Percentiles rank a stretch among this genome's conserved stretches.
Evolutionary conservation across 2,113 vertebrate genomes (phyloP).

Genomic region (Pollimyrus isidori): DNA sequence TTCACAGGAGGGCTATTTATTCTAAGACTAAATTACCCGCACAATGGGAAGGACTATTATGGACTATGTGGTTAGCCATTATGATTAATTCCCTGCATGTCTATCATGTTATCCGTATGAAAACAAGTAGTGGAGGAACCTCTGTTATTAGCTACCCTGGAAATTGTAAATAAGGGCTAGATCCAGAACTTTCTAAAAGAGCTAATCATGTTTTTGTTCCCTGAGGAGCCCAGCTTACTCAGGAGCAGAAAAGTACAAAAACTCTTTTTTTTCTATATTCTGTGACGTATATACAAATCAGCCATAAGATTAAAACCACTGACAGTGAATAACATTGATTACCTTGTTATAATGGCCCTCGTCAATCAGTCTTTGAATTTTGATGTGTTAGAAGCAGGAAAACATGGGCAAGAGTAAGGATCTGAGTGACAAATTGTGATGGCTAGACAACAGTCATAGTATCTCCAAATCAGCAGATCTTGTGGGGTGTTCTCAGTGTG

Average conservation of each 20-base stretch:
- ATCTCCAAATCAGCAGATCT: background rate
- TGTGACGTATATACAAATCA: background rate
- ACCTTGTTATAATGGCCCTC: background rate
- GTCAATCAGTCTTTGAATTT: background rate
- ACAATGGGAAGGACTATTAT: background rate
- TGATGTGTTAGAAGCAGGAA: background rate
- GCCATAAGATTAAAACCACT: background rate
- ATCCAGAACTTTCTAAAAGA: background rate
- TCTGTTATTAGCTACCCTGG: background rate
- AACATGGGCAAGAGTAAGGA: too few species aligned
- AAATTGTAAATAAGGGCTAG: background rate
- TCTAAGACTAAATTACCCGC: background rate
- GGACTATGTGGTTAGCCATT: background rate
- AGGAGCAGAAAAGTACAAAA: background rate
- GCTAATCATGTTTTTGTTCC: background rate
- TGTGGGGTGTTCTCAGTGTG: background rate
- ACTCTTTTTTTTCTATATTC: background rate
- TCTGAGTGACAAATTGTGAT: background rate
- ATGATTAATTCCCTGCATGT: background rate
- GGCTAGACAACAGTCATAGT: background rate
- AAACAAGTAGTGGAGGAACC: background rate
- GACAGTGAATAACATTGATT: background rate
- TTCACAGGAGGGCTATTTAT: background rate
- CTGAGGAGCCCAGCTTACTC: background rate
- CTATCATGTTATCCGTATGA: background rate